Evolutionary conservation across 2,113 vertebrate species (phyloP).

Genomic region (Suricata suricatta): DNA sequence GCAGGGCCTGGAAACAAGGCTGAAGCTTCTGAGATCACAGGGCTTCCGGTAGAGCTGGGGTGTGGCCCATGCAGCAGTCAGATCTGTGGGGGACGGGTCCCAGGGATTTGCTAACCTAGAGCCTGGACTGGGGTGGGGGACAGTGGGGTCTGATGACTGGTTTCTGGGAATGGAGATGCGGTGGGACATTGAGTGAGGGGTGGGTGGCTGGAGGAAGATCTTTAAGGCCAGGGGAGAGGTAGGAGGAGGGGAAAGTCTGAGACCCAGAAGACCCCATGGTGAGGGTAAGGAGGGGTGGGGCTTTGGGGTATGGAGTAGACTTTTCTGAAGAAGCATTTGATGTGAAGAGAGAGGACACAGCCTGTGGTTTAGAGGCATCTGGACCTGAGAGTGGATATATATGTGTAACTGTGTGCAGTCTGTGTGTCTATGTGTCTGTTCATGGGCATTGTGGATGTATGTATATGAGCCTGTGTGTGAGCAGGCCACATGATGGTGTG

Average conservation of each 20-base stretch:
- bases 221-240: background rate
- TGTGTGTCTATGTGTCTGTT: slow-evolving; percentile 1
- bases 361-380: slow-evolving; percentile 35
- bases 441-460: background rate
- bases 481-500: background rate
- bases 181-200: background rate
- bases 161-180: background rate
- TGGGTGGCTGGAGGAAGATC: background rate
- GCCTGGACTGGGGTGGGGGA: background rate
- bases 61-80: slow-evolving; percentile 61
- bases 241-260: background rate
- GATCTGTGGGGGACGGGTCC: background rate
- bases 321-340: slow-evolving; percentile 64
- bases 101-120: slow-evolving; percentile 19
- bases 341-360: background rate
- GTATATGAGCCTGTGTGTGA: background rate
- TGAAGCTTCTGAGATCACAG: slow-evolving; percentile 49
- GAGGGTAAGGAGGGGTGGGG: background rate
- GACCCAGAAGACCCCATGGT: background rate
- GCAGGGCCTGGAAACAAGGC: slow-evolving; percentile 42
- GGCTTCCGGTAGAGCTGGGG: slow-evolving; percentile 50
- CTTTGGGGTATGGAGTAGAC: background rate
- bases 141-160: background rate
- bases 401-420: slow-evolving; percentile 33
- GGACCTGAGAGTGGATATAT: background rate